These are phyloP conservation scores for Rhynchomys soricoides DNA, from an alignment of 2,113 vertebrate genomes.

Conservation along the genomic window DNA sequence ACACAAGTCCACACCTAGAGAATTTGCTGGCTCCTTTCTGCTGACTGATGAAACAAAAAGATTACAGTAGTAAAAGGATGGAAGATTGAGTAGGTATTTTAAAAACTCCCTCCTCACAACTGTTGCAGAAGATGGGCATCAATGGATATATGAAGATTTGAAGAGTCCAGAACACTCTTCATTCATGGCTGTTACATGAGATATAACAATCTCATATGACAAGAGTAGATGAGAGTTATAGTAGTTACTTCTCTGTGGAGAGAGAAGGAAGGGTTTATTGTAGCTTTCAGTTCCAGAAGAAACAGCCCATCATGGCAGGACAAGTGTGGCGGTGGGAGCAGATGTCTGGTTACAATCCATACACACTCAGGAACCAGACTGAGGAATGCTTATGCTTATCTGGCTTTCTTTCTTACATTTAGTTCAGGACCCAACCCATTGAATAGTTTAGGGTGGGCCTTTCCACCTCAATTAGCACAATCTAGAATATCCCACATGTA, in stretches of 20 bases:
- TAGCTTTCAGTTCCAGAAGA: background rate
- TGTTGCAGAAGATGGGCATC: background rate
- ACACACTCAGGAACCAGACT: background rate
- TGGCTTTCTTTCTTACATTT: background rate
- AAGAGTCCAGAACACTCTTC: background rate
- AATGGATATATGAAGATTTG: background rate
- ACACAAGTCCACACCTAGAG: background rate
- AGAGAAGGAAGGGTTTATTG: background rate
- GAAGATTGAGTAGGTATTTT: background rate
- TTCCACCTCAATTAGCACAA: background rate
- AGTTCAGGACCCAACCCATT: too few relatives aligned
- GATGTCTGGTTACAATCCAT: background rate
- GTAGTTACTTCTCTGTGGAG: background rate
- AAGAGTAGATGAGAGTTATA: background rate
- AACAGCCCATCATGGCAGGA: background rate
- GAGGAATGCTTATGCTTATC: too few relatives aligned
- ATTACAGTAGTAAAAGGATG: background rate
- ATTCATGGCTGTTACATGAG: background rate
- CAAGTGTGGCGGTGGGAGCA: background rate
- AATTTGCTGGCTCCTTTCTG: background rate
- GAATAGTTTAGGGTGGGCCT: background rate
- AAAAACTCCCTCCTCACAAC: background rate
- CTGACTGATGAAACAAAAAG: background rate
- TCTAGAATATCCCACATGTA: background rate
- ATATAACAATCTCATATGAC: too few relatives aligned